Base-by-base conservation (phyloP, 2,797 vertebrate genomes). In the Esox masquinongy region DNA sequence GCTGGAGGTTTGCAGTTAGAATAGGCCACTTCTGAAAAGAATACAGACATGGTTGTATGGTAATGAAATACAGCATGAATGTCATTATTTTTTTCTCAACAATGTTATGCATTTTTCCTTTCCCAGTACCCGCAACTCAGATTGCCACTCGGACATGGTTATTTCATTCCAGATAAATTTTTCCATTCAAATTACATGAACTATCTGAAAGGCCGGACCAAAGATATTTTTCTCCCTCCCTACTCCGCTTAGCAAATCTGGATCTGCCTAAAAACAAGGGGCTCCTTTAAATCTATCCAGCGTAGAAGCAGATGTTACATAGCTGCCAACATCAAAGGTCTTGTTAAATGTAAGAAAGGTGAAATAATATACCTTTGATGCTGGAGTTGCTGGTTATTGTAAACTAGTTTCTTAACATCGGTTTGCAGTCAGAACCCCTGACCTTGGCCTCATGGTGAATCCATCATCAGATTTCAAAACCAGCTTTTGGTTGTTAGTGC, bases 361-460 rank as follows among this genome's bases (percentile, higher is more conserved):
- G 91, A 93, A 92, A 94, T 92, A 81, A 90, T 88, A 94, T 88
- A 89, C 88, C 84, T 90, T 84, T 93, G 88, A 92, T 92, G 85
- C 84, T 81, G 72, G 80, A 82, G 88, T 91, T 72, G 74, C 87
- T 92, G 88, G 85, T 89, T 91, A 90, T 88, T 89, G 83, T 88
- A 92, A 91, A 90, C 85, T 31, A 81, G 86, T 61, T 81, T 80
- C 74, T 68, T 80, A 85, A 91, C 85, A 90, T 88, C 79, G 84
- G 56, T 61, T 86, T 88, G 83, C 83, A 78, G 82, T 77, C 78
- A 83, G 82, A 88, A 88, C 88, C 81, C 43, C 77, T 92, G 91
- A 90, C 89, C 90, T 87, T 78, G 80, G 81, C 81, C 86, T 85
- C 83, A 75, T 75, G 69, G 80, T 75, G 77, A 81, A 81, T 87